Evolutionary conservation across 1,140 invertebrate species (phyloP), one percentile per base, ranked within the genome.

Genomic region (Drosophila orosa): DNA sequence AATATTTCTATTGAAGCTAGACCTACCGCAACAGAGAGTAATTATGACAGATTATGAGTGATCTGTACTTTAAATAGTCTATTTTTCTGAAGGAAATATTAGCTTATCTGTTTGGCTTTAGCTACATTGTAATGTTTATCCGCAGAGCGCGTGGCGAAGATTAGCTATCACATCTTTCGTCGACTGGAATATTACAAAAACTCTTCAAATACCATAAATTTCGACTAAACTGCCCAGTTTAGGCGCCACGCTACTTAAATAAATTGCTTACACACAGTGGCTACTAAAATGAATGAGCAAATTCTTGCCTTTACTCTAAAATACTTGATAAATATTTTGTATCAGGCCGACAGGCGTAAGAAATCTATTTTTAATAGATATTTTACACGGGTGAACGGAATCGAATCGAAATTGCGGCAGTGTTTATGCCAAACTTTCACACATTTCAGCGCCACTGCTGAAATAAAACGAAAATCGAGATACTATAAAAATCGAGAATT

Each of bases 351-450:
- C 63, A 25, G 40, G 62, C 39, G 31, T 54, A 58, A 57, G 52
- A 67, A 71, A 78, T 72, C 59, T 74, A 65, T 75, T 80, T 80
- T 63, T 56, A 76, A 76, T 76, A 74, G 55, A 75, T 69, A 65
- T 79, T 62, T 80, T 79, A 68, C 71, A 75, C 57, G 60, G 57
- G 42, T 33, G 39, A 57, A 55, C 48, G 22, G 31, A 78, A 66
- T 78, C 39, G 67, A 76, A 52, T 73, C 47, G 44, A 71, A 77
- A 74, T 54, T 56, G 55, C 74, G 52, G 58, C 73, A 81, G 61
- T 85, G 74, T 82, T 87, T 86, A 78, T 86, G 65, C 69, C 61
- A 72, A 78, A 86, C 61, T 78, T 78, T 81, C 61, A 75, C 74
- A 62, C 52, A 69, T 86, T 80, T 59, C 54, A 78, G 66, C 68